Percentiles rank a stretch among this genome's conserved stretches.
phyloP scores from a whole-genome alignment of 2,797 vertebrate genomes.

The Eulemur albifrons region DNA sequence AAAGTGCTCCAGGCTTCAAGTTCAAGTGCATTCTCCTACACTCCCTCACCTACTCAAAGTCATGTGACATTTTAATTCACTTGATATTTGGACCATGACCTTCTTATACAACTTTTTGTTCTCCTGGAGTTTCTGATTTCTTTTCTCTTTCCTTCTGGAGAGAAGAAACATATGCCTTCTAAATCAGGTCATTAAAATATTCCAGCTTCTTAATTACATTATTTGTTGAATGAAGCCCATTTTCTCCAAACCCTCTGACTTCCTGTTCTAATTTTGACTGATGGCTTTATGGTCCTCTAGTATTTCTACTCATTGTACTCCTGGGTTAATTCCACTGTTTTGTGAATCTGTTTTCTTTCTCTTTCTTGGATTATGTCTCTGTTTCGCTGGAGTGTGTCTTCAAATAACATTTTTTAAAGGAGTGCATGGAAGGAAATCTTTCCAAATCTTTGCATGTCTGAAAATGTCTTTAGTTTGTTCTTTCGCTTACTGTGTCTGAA shows the following conservation, averaged over 20 bases:
- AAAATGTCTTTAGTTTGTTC: neutral
- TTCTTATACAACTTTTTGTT: slow-evolving; percentile 33
- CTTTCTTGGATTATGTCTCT: neutral
- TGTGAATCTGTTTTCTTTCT: neutral
- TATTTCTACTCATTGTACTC: slow-evolving; percentile 31
- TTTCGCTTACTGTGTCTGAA: neutral
- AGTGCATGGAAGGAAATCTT: neutral
- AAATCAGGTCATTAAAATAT: slow-evolving; percentile 53
- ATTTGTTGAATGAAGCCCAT: slow-evolving; percentile 59
- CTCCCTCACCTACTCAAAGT: neutral
- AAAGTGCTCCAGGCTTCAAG: neutral
- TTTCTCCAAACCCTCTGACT: slow-evolving; percentile 52
- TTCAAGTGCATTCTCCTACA: neutral
- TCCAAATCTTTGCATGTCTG: neutral
- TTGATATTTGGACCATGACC: neutral
- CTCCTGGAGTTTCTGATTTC: slow-evolving; percentile 24
- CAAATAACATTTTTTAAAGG: neutral
- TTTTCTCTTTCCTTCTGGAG: slow-evolving; percentile 53
- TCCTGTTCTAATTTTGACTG: slow-evolving; percentile 60
- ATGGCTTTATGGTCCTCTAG: slow-evolving; percentile 28
- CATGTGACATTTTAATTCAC: neutral
- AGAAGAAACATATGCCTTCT: slow-evolving; percentile 61
- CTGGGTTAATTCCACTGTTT: slow-evolving; percentile 1
- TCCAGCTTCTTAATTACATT: slow-evolving; percentile 52
- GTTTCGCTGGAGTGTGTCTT: neutral